Evolutionary conservation across 2,113 vertebrate genomes (phyloP).

Genomic region (Athene cunicularia): DNA sequence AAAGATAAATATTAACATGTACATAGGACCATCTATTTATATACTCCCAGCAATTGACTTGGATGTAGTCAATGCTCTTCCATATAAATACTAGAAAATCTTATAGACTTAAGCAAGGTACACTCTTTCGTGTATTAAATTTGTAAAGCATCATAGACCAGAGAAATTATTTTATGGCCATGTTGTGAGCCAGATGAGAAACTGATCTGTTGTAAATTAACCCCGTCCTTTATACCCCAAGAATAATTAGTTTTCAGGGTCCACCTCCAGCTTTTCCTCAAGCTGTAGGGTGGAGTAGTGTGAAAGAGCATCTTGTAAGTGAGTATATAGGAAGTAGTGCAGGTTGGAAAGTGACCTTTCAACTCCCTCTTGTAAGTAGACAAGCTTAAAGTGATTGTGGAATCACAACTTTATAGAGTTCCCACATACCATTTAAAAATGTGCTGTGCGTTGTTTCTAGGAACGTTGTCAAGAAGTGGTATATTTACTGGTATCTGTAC

Average conservation of each 20-base stretch:
- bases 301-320: background rate
- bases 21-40: background rate
- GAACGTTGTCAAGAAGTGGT: background rate
- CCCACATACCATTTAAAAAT: background rate
- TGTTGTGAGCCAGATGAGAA: background rate
- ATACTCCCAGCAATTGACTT: background rate
- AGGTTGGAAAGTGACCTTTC: background rate
- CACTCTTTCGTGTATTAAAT: background rate
- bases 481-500: background rate
- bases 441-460: background rate
- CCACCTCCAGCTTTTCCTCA: background rate
- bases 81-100: background rate
- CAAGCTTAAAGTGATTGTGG: background rate
- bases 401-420: background rate
- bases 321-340: background rate
- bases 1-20: background rate
- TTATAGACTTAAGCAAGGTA: background rate
- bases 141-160: background rate
- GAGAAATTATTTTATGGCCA: background rate
- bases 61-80: background rate
- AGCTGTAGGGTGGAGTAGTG: background rate
- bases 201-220: background rate
- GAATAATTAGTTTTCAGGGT: background rate
- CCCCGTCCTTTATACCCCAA: rapidly evolving
- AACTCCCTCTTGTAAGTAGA: background rate